These are phyloP conservation scores for Hirtodrosophila trivittata DNA, from an alignment of 2,888 invertebrate genomes.

Conservation along the genomic window DNA sequence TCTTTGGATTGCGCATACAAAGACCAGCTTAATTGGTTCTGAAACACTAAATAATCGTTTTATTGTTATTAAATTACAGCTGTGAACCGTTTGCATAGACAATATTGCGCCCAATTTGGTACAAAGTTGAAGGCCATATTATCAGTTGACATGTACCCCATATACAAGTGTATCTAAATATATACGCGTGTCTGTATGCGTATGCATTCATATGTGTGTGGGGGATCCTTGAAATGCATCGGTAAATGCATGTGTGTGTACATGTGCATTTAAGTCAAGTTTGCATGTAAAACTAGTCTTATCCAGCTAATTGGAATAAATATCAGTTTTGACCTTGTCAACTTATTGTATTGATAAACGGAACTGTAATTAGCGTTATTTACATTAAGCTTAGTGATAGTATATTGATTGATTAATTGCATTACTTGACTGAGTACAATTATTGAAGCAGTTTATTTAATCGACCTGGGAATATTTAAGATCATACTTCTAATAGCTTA, in stretches of 20 bases:
- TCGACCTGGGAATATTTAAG: too few relatives aligned
- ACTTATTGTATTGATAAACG: too few relatives aligned
- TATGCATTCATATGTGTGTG: slow-evolving; percentile 9
- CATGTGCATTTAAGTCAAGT: too few relatives aligned
- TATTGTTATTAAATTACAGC: slow-evolving; percentile 47
- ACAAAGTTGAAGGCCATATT: slow-evolving; percentile 38
- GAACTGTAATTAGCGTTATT: too few relatives aligned
- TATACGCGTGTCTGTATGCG: background rate
- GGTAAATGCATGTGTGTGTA: too few relatives aligned
- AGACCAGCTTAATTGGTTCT: slow-evolving; percentile 47
- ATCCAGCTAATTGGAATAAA: too few relatives aligned
- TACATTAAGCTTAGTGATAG: too few relatives aligned
- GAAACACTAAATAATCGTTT: slow-evolving; percentile 39
- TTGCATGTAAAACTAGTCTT: background rate
- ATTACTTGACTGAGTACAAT: too few relatives aligned
- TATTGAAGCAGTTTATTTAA: too few relatives aligned
- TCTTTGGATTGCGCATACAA: slow-evolving; percentile 45
- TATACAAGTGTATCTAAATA: background rate
- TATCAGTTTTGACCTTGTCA: too few relatives aligned
- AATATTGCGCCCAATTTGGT: slow-evolving; percentile 42
- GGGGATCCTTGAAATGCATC: slow-evolving; percentile 27
- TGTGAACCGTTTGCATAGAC: slow-evolving; percentile 37
- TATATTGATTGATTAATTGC: too few relatives aligned
- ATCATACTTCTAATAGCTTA: too few relatives aligned
- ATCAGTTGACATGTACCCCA: slow-evolving; percentile 15